phyloP scores from a whole-genome alignment of 2,113 vertebrate genomes.

The Ciconia stormi region DNA sequence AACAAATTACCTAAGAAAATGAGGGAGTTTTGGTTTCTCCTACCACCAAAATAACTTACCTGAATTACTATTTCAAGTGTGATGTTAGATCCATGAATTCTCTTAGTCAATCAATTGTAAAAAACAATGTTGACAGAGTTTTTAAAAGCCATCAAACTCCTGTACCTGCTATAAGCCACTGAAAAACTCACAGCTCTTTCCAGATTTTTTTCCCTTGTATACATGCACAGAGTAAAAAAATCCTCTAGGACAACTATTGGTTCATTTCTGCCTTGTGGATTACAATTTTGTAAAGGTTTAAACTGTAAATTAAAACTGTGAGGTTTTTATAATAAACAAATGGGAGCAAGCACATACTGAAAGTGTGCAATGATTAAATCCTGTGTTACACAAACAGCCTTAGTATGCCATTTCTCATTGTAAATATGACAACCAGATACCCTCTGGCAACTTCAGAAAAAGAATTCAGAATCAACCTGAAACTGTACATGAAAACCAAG shows the following conservation, averaged over 20 bases:
- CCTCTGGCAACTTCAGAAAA: background rate
- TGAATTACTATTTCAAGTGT: background rate
- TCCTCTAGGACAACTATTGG: background rate
- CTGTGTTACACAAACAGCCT: slow-evolving; percentile 13
- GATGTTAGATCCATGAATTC: background rate
- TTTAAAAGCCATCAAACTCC: background rate
- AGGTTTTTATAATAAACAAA: slow-evolving; percentile 12
- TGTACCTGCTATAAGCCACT: background rate
- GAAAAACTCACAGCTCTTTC: background rate
- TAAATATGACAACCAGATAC: background rate
- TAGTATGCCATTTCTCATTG: background rate
- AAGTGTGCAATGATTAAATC: slow-evolving; percentile 18
- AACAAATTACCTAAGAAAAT: background rate
- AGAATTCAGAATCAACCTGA: background rate
- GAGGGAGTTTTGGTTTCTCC: background rate
- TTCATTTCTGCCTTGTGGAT: background rate
- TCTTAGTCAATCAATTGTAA: background rate
- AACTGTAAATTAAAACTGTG: background rate
- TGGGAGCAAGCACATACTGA: background rate
- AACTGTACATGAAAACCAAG: background rate
- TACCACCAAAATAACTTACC: background rate
- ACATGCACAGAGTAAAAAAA: background rate
- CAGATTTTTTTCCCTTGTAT: background rate
- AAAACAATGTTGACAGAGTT: background rate
- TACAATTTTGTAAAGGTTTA: background rate